Base-by-base conservation (phyloP, 2,113 vertebrate genomes). In the Corythoichthys haematopterus region DNA sequence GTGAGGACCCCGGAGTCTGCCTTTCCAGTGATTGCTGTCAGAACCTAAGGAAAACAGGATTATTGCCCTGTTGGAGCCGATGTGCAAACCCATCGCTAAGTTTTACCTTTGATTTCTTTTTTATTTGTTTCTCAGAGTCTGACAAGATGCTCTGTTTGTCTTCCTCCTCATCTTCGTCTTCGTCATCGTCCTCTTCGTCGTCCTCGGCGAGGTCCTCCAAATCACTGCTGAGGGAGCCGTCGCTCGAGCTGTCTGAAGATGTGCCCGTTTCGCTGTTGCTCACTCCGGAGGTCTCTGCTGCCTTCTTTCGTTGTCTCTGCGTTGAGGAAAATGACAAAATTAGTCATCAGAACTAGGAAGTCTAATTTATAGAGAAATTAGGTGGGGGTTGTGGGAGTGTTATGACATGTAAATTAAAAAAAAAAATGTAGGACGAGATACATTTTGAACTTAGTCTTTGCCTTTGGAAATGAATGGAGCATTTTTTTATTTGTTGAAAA, bases 231-330 rank as follows among this genome's bases (percentile, higher is more conserved):
- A 96, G 96, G 67, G 95, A 92, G n/a, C 94, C 97, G 76, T 98
- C 96, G 68, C 95, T 98, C 16, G 96, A 95, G 67, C 93, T 96
- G 85, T 98, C 96, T 47, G 96, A 95, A 11, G 95, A 95, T 20
- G 96, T 93, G 77, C 94, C 96, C 0, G 95, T 97, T 78, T 99
- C 97, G 69, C 95, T 99, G 84, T 96, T 94, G 3, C 94, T 98
- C 59, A 93, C 92, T 81, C 92, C 93, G 58, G 92, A 93, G 82
- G 92, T 90, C 78, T 96, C 95, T 70, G 91, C 69, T 16, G 90
- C 70, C 86, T 97, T 97, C 83, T 95, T 98, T 58, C 93, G 92
- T 65, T 91, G 91, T 78, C 96, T 99, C 95, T 98, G 73, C 46
- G 61, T 76, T n/a, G 50, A 73, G 48, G 3, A 72, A 58, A 55